phyloP scores from a whole-genome alignment of 1,140 invertebrate species.

The Tribolium madens region DNA sequence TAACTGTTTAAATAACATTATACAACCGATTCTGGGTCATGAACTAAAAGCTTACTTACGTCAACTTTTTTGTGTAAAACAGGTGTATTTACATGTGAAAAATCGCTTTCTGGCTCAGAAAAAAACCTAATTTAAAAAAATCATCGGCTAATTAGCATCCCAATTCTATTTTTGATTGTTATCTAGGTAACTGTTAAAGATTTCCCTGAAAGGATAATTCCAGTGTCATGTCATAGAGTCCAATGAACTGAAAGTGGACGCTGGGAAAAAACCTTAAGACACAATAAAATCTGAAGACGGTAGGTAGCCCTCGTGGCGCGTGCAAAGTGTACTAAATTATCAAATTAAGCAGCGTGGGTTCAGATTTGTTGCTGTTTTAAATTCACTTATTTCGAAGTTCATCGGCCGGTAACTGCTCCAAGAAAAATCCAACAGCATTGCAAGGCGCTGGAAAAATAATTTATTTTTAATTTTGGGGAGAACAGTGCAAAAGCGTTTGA shows the following conservation, averaged over 20 bases:
- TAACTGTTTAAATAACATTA: not conserved
- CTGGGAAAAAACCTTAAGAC: not conserved
- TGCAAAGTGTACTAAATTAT: constrained; percentile 24
- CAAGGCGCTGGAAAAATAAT: not conserved
- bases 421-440: not conserved
- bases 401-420: constrained; percentile 16
- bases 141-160: not conserved
- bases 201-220: not conserved
- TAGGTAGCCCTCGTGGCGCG: not conserved
- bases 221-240: not conserved
- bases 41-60: not conserved
- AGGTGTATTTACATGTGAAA: not conserved
- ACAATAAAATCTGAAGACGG: not conserved
- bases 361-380: not conserved
- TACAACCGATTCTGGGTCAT: not conserved
- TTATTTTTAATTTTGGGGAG: constrained; percentile 5
- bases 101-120: not conserved
- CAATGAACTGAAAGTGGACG: not conserved
- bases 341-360: constrained; percentile 26
- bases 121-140: not conserved
- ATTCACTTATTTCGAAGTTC: constrained; percentile 29
- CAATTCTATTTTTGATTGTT: not conserved
- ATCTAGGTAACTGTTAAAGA: no score
- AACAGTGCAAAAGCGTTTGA: no score
- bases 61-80: not conserved